Evolutionary conservation across 2,888 invertebrate species (phyloP), one percentile per base, ranked within the genome.

Genomic region (Iphiclides podalirius): DNA sequence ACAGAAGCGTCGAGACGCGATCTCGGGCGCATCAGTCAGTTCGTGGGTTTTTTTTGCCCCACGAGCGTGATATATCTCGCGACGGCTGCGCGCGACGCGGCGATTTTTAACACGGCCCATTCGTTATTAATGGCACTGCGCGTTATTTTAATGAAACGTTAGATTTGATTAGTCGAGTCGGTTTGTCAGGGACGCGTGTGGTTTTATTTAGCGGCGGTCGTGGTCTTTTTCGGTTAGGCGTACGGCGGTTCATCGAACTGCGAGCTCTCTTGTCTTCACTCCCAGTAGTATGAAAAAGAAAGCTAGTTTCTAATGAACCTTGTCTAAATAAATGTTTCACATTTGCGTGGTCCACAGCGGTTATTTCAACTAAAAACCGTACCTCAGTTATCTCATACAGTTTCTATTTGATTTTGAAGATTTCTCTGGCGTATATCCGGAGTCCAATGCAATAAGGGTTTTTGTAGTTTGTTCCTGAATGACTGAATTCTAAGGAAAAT

Each of bases 1-100:
- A 48, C 55, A 49, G 49, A 43, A 58, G 61, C 65, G 54, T 38
- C 33, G 52, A 37, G 14, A 0, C 14, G 42, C 53, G 42, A 37
- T 60, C 67, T 59, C 63, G 13, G 47, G 63, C 52, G 68, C 60
- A 70, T 70, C 60, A 42, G 59, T 70, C 70, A 70, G 61, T 60
- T 60, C 60, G 61, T 63, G 11, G 6, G 31, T 31, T 31, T 67
- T 59, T 67, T 55, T 59, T 55, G 57, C 57, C 53, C 39, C 56
- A 47, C 52, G 48, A 49, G 43, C 14, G 53, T 57, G 57, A 59
- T 56, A 63, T 62, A 61, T 61, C 52, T 52, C 56, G 54, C 53
- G 59, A 56, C 60, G 55, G 53, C 52, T 55, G 58, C 52, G 52
- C 52, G 42, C 46, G 60, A 55, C 50, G 51, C 54, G 57, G 58